Percentiles rank a stretch among this genome's conserved stretches.
Conservation (phyloP, 2,888 invertebrate species). For the Prosopocoilus inquinatus region DNA sequence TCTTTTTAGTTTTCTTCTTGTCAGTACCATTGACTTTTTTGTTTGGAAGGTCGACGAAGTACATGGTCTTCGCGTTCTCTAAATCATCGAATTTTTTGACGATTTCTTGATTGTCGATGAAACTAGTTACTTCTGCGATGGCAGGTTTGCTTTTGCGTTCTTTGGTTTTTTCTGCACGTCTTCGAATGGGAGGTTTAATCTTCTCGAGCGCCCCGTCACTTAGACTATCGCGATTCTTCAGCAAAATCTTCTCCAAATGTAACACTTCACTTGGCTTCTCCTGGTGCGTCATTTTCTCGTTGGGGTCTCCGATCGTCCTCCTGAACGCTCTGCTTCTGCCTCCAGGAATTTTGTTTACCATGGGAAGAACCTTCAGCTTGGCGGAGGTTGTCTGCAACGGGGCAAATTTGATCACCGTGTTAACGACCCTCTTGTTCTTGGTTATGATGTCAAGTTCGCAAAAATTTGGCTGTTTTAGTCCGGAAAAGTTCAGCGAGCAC, state of each 20-base stretch:
- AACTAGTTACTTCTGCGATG: background rate
- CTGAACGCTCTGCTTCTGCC: background rate
- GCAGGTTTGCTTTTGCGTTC: background rate
- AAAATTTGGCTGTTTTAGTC: conserved; percentile 14
- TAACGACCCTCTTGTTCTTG: conserved; percentile 13
- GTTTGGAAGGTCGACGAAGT: conserved; percentile 17
- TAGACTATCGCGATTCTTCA: background rate
- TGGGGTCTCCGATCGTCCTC: background rate
- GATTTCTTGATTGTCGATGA: background rate
- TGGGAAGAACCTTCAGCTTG: conserved; percentile 10
- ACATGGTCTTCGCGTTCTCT: conserved; percentile 15
- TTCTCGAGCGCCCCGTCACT: background rate
- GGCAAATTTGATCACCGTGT: conserved; percentile 2
- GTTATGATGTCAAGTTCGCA: conserved; percentile 28
- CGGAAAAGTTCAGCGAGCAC: background rate
- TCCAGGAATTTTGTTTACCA: background rate
- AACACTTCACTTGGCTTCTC: conserved; percentile 11
- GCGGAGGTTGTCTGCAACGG: conserved; percentile 3
- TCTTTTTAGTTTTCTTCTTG: conserved; percentile 5
- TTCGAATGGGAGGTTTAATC: background rate
- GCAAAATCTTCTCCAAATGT: conserved; percentile 6
- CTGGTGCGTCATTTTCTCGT: background rate
- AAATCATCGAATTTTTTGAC: background rate
- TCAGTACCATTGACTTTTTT: too few relatives aligned
- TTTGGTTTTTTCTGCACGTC: too few relatives aligned